phyloP scores from a whole-genome alignment of 2,113 vertebrate species.

The Perca flavescens region DNA sequence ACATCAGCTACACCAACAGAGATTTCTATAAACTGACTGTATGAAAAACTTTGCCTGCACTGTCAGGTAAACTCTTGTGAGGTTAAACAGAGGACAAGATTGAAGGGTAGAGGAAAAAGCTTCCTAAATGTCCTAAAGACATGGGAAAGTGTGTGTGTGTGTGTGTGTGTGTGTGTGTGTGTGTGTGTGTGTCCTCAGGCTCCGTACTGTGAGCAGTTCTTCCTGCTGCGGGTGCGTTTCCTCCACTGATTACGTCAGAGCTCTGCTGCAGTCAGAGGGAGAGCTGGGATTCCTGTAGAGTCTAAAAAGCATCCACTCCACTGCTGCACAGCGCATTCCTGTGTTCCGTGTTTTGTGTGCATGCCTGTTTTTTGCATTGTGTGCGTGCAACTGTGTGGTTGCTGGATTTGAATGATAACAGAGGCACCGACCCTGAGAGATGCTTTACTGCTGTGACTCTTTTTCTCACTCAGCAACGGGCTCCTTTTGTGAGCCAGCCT shows the following conservation, averaged over 20 bases:
- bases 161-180: constrained; percentile 8
- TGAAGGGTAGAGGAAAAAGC: constrained; percentile 17
- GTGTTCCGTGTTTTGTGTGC: background rate
- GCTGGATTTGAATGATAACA: constrained; percentile 77
- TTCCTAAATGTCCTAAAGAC: constrained; percentile 49
- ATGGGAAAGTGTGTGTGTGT: background rate
- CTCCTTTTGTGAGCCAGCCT: constrained; percentile 36
- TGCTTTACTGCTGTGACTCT: constrained; percentile 62
- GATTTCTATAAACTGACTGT: background rate
- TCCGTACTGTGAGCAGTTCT: constrained; percentile 35
- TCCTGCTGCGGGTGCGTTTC: constrained; percentile 69
- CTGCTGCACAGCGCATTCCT: constrained; percentile 54
- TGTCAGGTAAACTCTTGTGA: constrained; percentile 24
- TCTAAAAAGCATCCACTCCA: constrained; percentile 38
- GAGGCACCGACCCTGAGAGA: constrained; percentile 74
- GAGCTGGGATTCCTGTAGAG: constrained; percentile 63
- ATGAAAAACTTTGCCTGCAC: constrained; percentile 8
- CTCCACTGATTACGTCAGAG: constrained; percentile 60
- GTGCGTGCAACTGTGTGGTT: background rate
- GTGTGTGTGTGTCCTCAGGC: constrained; percentile 43
- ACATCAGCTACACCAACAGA: background rate
- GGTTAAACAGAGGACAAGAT: constrained; percentile 41
- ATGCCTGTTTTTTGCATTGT: background rate
- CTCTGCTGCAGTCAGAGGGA: constrained; percentile 58
- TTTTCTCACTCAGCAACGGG: constrained; percentile 50